Evolutionary conservation across 2,113 vertebrate genomes (phyloP).

Genomic region (Stegastes partitus): DNA sequence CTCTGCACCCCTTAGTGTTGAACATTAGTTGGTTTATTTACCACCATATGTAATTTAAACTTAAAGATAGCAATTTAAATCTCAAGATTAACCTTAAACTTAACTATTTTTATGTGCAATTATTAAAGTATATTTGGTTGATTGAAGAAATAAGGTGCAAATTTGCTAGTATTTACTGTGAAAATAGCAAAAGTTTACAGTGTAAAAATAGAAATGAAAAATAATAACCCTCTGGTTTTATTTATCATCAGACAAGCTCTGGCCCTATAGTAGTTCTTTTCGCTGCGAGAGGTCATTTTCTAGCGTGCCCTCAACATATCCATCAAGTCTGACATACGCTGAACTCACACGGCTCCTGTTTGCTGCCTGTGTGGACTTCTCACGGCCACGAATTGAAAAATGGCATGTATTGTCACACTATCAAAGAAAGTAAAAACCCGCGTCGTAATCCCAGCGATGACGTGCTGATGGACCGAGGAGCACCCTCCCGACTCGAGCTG

Average conservation of each 20-base stretch:
- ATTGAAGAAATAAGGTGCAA: too few species aligned
- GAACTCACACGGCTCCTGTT: conserved; percentile 4
- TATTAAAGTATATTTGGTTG: too few species aligned
- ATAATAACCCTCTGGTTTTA: neutral
- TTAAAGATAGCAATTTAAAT: too few species aligned
- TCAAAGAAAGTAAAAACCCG: conserved; percentile 51
- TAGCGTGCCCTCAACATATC: conserved; percentile 19
- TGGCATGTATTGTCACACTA: conserved; percentile 58
- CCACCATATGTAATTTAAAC: neutral
- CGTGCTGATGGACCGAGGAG: conserved; percentile 41
- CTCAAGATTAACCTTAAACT: too few species aligned
- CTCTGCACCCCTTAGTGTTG: too few species aligned
- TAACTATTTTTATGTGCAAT: too few species aligned
- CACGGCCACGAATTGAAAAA: conserved; percentile 58
- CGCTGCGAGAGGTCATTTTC: conserved; percentile 23
- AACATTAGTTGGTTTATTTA: neutral
- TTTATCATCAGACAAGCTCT: neutral
- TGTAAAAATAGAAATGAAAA: too few species aligned
- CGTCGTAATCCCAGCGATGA: conserved; percentile 44
- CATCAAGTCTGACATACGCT: conserved; percentile 29
- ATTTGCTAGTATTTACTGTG: too few species aligned
- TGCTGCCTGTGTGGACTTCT: conserved; percentile 42
- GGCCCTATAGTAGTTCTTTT: conserved; percentile 1
- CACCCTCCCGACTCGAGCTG: conserved; percentile 25
- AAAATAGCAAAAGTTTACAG: too few species aligned